Evolutionary conservation across 2,797 vertebrate species (phyloP).

Genomic region (Pantherophis alleghaniensis): DNA sequence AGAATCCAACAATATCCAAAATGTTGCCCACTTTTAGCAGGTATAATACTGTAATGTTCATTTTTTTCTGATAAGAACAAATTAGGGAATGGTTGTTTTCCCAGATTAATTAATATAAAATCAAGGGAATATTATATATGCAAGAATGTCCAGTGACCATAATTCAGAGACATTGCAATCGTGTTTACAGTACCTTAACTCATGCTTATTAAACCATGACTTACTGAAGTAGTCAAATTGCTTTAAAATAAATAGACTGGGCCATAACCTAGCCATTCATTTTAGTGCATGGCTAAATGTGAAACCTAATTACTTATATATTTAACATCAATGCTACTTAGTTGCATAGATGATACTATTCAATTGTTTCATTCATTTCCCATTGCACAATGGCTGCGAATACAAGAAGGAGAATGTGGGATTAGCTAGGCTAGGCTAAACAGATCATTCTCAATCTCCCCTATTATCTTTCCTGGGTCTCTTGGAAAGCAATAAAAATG

Average conservation of each 20-base stretch:
- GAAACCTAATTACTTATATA: neutral
- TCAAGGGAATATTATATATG: neutral
- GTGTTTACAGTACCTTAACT: neutral
- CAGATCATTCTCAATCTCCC: neutral
- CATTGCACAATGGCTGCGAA: neutral
- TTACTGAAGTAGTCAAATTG: neutral
- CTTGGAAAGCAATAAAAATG: neutral
- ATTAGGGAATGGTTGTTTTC: neutral
- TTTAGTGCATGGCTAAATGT: neutral
- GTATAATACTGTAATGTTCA: neutral
- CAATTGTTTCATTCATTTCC: neutral
- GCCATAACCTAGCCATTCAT: neutral
- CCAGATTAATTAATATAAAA: neutral
- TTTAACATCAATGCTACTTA: neutral
- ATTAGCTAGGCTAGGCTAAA: neutral
- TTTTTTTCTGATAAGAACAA: neutral
- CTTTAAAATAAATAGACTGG: neutral
- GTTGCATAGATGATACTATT: neutral
- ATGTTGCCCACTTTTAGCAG: neutral
- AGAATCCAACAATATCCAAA: neutral
- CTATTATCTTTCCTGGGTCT: neutral
- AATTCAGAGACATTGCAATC: neutral
- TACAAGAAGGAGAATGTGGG: neutral
- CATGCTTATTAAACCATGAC: neutral
- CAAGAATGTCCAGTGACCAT: neutral